These are phyloP conservation scores for Hecatera dysodea DNA, from an alignment of 2,888 invertebrate genomes.

Conservation along the genomic window DNA sequence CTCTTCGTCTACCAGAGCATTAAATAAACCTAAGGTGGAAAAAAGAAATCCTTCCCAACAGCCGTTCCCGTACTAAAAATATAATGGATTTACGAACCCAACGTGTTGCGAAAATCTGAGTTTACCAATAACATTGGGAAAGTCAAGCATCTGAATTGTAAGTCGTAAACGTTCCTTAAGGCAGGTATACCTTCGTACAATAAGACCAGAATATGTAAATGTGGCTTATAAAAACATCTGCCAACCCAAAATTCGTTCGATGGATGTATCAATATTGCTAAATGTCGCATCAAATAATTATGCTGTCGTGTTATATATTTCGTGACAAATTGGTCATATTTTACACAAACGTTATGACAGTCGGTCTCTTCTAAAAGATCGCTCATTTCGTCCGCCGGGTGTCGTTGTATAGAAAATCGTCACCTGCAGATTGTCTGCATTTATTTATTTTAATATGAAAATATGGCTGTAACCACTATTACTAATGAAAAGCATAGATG, in stretches of 20 bases:
- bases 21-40: constrained; percentile 46
- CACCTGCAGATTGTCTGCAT: neutral
- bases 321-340: constrained; percentile 17
- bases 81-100: constrained; percentile 54
- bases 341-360: constrained; percentile 11
- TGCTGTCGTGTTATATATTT: neutral
- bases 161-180: constrained; percentile 39
- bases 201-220: constrained; percentile 41
- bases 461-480: neutral
- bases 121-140: constrained; percentile 46
- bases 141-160: constrained; percentile 45
- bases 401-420: constrained; percentile 12
- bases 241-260: neutral
- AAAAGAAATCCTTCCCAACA: constrained; percentile 39
- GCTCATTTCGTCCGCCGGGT: constrained; percentile 15
- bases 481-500: neutral
- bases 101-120: constrained; percentile 39
- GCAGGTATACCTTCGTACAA: constrained; percentile 3
- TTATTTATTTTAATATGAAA: constrained; percentile 10
- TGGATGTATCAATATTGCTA: constrained; percentile 26
- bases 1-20: constrained; percentile 32
- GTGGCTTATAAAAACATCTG: constrained; percentile 20
- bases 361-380: constrained; percentile 23
- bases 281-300: constrained; percentile 38
- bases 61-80: constrained; percentile 51